Evolutionary conservation across 2,797 vertebrate genomes (phyloP), one percentile per base, ranked within the genome.

Genomic region (Clarias pachynema): DNA sequence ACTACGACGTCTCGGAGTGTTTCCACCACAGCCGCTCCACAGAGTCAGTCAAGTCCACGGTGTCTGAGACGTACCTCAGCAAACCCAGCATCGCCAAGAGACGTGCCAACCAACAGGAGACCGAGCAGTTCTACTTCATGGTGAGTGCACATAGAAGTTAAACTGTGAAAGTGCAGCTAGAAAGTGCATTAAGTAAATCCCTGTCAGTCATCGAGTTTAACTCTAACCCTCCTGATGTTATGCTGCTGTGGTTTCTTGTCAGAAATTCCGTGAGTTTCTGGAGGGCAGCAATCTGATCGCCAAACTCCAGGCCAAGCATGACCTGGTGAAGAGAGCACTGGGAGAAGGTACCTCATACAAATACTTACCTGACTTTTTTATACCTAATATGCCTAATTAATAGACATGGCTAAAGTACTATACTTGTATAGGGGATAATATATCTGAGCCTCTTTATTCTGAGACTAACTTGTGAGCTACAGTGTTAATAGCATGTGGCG

Each of bases 41-140:
- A 0, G 98, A 99, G 91, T 99, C 98, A 0, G 97, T 99, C 86
- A 98, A 97, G 91, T 99, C 98, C 77, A 97, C 97, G 0, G 97
- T 99, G 86, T 99, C 98, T 0, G 98, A 99, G 92, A 99, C 98
- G 0, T 99, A 99, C 93, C 93, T 99, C 89, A 99, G 97, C 93
- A 99, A 99, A 87, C 98, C 97, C 57, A 99, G 98, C 95, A 98
- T 99, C 4, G 98, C 97, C 84, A 99, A 99, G 93, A 95, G 98
- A 90, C 96, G 98, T 87, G 98, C 98, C 74, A 99, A 99, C 94
- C 98, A 99, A 93, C 98, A 99, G 93, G 98, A 99, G 92, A 99
- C 98, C 0, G 98, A 99, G 91, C 97, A 99, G 88, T 99, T 99
- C 94, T 99, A 99, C 94, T 99, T 99, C 89, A 98, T 98, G 97